phyloP scores from a whole-genome alignment of 2,113 vertebrate genomes.

The Sander lucioperca region DNA sequence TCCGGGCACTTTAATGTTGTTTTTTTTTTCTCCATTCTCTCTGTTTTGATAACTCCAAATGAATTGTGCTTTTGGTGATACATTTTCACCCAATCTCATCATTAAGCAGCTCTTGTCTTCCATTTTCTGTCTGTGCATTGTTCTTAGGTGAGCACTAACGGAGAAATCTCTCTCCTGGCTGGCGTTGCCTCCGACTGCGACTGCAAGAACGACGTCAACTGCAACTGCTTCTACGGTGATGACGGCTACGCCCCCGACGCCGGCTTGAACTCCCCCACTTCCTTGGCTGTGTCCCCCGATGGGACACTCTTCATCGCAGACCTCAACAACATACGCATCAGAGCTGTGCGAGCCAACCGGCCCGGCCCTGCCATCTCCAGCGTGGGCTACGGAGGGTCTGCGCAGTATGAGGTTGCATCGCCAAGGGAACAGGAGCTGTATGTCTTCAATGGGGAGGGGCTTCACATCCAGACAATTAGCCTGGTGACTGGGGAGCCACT shows the following conservation, averaged over 20 bases:
- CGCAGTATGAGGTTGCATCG: slow-evolving; percentile 95
- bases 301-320: slow-evolving; percentile 97
- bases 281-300: slow-evolving; percentile 95
- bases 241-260: slow-evolving; percentile 97
- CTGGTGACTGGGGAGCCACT: slow-evolving; percentile 96
- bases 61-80: slow-evolving; percentile 32
- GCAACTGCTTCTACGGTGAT: slow-evolving; percentile 97
- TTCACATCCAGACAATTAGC: slow-evolving; percentile 96
- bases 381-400: slow-evolving; percentile 63
- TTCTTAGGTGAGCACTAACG: slow-evolving; percentile 93
- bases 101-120: not conserved
- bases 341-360: slow-evolving; percentile 93
- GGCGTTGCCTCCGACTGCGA: slow-evolving; percentile 96
- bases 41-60: slow-evolving; percentile 41
- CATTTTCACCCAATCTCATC: not conserved
- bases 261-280: slow-evolving; percentile 95
- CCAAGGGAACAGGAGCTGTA: slow-evolving; percentile 97
- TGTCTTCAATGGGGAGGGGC: slow-evolving; percentile 94
- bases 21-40: slow-evolving; percentile 14
- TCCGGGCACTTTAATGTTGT: slow-evolving; percentile 10
- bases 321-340: slow-evolving; percentile 97
- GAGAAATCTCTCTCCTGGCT: slow-evolving; percentile 97
- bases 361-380: slow-evolving; percentile 82
- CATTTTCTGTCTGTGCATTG: not conserved
- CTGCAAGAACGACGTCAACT: slow-evolving; percentile 99